phyloP scores from a whole-genome alignment of 2,888 invertebrate genomes.

The Lepas anatifera region DNA sequence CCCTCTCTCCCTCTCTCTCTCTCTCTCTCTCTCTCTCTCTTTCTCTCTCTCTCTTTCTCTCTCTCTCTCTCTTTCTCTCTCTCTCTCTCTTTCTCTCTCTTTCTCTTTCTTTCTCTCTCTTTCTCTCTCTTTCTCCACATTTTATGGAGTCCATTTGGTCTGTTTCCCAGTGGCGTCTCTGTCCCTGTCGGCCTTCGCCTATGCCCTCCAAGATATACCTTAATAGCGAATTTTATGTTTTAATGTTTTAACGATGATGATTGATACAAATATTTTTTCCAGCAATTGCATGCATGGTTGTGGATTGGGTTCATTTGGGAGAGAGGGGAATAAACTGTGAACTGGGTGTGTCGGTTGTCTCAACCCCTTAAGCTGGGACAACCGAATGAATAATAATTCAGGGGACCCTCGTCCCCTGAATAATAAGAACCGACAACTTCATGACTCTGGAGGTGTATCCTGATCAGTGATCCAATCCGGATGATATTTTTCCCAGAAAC shows the following conservation, averaged over 20 bases:
- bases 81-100: constrained; percentile 11
- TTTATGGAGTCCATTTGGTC: no score
- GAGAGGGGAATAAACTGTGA: no score
- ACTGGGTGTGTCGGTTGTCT: no score
- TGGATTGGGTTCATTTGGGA: background rate
- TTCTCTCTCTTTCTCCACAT: background rate
- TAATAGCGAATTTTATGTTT: constrained; percentile 17
- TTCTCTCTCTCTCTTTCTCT: background rate
- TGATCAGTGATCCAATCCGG: no score
- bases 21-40: background rate
- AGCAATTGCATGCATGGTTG: constrained; percentile 16
- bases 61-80: background rate
- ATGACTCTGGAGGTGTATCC: no score
- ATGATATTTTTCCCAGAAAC: no score
- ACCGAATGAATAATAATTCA: no score
- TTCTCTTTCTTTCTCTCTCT: constrained; percentile 7
- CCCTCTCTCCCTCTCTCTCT: background rate
- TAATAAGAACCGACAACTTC: no score
- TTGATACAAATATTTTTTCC: constrained; percentile 14
- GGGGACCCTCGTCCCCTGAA: no score
- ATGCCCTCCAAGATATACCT: constrained; percentile 17
- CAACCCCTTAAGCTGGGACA: no score
- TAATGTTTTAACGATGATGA: constrained; percentile 15
- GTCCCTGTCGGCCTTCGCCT: background rate
- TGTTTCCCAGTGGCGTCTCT: no score